phyloP scores from a whole-genome alignment of 2,113 vertebrate genomes.

The cattle (Bos taurus) region DNA sequence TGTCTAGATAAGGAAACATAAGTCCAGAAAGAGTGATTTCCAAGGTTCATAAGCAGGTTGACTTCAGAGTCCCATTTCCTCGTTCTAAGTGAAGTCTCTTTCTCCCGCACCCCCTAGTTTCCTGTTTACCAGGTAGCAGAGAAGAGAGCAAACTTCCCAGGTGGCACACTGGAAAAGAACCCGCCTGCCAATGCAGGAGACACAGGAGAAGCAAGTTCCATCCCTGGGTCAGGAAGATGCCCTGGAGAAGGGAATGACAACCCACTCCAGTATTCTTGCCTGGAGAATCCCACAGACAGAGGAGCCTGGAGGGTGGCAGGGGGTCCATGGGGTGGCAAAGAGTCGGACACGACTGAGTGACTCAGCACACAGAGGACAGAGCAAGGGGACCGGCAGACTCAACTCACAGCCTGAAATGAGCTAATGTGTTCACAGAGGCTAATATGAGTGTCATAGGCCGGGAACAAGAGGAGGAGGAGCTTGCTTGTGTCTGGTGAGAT shows the following conservation, averaged over 20 bases:
- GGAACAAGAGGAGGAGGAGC: neutral
- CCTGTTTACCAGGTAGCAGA: neutral
- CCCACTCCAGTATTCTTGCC: neutral
- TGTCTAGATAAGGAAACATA: neutral
- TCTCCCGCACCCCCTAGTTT: no score
- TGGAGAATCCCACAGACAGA: neutral
- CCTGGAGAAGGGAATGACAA: neutral
- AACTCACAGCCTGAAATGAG: neutral
- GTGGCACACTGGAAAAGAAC: neutral
- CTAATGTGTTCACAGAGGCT: accelerated
- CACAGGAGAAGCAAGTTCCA: neutral
- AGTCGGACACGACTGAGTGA: neutral
- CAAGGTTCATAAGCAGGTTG: neutral
- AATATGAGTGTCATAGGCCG: neutral
- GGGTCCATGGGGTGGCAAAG: neutral
- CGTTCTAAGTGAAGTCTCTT: neutral
- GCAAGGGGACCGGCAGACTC: neutral
- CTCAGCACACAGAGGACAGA: neutral
- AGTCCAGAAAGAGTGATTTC: neutral
- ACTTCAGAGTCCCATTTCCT: neutral
- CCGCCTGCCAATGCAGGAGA: neutral
- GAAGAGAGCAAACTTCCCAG: neutral
- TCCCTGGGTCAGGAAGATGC: neutral
- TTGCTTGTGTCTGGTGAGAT: neutral
- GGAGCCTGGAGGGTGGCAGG: neutral